These are phyloP conservation scores for Chiridota heheva DNA, from an alignment of 35 echinoderm and acorn worm genomes.

Conservation along the genomic window DNA sequence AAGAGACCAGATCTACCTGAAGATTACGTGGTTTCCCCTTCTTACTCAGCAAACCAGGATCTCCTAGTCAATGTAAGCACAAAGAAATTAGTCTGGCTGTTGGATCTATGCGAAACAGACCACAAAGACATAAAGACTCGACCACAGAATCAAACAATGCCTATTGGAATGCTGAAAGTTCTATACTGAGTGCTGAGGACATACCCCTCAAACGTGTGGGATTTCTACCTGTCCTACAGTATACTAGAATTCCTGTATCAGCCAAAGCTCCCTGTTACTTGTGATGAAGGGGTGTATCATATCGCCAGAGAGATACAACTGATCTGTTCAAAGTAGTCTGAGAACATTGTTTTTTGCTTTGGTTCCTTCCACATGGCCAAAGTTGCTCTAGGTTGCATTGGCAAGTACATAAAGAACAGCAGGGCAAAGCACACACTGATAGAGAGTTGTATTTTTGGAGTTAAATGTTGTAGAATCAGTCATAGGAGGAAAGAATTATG, in stretches of 20 bases:
- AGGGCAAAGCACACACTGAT: neutral
- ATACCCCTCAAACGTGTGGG: neutral
- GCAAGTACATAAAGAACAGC: neutral
- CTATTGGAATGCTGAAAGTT: neutral
- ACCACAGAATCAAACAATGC: neutral
- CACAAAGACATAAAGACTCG: neutral
- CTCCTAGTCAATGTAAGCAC: too few relatives aligned
- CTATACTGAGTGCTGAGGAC: neutral
- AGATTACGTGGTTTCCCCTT: neutral
- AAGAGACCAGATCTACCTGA: neutral
- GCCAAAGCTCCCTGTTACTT: neutral
- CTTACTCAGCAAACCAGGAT: too few relatives aligned
- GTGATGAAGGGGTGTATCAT: neutral
- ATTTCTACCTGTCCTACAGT: neutral
- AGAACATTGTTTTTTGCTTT: neutral
- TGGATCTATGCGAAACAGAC: neutral
- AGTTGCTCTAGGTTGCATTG: neutral
- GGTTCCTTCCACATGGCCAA: neutral
- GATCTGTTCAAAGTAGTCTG: neutral
- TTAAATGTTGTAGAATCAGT: neutral
- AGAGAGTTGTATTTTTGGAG: neutral
- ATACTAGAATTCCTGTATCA: neutral
- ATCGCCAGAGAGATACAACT: constrained; percentile 1
- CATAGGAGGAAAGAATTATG: neutral
- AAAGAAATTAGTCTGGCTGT: too few relatives aligned